phyloP scores from a whole-genome alignment of 2,113 vertebrate species.

The Oncorhynchus tshawytscha region DNA sequence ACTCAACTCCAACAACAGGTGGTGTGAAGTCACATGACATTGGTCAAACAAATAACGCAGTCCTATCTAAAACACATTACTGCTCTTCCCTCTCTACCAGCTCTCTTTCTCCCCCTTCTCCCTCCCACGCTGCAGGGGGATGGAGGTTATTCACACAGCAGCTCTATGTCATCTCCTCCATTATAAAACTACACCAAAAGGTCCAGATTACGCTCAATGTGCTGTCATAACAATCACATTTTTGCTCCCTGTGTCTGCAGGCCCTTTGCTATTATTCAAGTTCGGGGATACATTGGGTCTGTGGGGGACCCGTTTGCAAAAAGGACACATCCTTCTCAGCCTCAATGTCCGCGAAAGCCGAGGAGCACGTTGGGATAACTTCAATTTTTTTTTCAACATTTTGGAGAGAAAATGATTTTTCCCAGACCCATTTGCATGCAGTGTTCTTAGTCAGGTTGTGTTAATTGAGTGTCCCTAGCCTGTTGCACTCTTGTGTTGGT shows the following conservation, averaged over 20 bases:
- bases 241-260: not conserved
- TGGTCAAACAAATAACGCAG: not conserved
- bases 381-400: constrained; percentile 60
- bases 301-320: not conserved
- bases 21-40: not conserved
- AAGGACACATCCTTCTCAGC: not conserved
- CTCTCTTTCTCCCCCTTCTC: not conserved
- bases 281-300: not conserved
- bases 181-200: not conserved
- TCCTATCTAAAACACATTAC: not conserved
- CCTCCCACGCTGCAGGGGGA: not conserved
- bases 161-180: not conserved
- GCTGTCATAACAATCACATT: not conserved
- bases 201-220: not conserved
- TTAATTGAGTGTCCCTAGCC: constrained; percentile 2
- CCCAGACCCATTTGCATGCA: constrained; percentile 26
- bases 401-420: constrained; percentile 54
- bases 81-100: not conserved
- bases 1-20: not conserved
- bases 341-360: not conserved
- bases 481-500: no score
- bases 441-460: constrained; percentile 38
- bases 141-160: no score
- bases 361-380: constrained; percentile 40
- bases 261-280: not conserved